Percentiles rank a stretch among this genome's conserved stretches.
Evolutionary conservation across 2,113 vertebrate genomes (phyloP).

Genomic region (Dromiciops gliroides): DNA sequence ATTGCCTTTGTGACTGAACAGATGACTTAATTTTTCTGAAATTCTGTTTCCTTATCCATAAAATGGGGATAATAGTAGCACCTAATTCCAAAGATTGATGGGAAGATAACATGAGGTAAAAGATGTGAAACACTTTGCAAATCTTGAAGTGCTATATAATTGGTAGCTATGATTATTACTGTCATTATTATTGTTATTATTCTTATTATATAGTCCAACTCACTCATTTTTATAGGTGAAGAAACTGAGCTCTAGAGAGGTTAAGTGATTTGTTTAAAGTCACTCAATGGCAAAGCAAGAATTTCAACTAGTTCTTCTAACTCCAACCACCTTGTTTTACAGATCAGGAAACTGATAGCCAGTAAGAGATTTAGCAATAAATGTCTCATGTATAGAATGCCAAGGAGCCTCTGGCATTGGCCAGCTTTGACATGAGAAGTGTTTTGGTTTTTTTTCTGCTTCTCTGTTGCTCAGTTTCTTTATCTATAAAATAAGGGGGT

Average conservation of each 20-base stretch:
- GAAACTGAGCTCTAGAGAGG: conserved; percentile 20
- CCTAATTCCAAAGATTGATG: neutral
- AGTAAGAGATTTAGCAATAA: neutral
- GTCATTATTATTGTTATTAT: neutral
- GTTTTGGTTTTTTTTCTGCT: too few relatives aligned
- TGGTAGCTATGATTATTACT: neutral
- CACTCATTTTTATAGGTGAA: conserved; percentile 25
- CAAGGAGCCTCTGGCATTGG: neutral
- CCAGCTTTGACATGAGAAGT: neutral
- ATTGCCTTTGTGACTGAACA: neutral
- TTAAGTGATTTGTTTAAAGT: neutral
- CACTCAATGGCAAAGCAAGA: neutral
- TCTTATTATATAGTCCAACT: neutral
- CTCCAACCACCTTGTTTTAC: neutral
- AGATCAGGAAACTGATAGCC: neutral
- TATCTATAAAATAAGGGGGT: neutral
- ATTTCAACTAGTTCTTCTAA: neutral
- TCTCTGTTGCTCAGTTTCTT: neutral
- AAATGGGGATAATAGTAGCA: neutral
- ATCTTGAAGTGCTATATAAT: neutral
- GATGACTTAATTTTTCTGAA: neutral
- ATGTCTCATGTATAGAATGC: neutral
- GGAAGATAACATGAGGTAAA: neutral
- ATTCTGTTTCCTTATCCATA: neutral
- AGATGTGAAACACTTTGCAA: neutral